Evolutionary conservation across 2,113 vertebrate species (phyloP).

Genomic region (Myrmecophaga tridactyla): DNA sequence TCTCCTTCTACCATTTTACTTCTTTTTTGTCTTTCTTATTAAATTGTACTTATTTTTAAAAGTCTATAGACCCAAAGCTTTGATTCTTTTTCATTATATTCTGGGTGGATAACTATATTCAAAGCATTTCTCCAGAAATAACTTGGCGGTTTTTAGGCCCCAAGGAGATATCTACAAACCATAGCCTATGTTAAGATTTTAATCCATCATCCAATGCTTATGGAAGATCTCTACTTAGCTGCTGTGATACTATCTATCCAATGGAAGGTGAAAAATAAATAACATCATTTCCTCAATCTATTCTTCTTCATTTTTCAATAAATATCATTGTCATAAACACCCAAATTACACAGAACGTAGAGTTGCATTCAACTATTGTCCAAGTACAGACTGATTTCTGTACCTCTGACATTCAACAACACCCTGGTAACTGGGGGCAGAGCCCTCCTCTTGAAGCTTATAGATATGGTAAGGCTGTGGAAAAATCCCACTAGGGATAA

Average conservation of each 20-base stretch:
- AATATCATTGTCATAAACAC: background rate
- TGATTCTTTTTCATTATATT: background rate
- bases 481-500: background rate
- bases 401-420: background rate
- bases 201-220: background rate
- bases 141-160: background rate
- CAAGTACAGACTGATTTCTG: background rate
- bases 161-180: background rate
- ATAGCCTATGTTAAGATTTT: background rate
- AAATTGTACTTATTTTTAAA: background rate
- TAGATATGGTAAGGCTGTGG: background rate
- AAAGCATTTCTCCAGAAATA: background rate
- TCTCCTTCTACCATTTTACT: background rate
- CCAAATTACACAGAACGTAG: background rate
- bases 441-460: background rate
- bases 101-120: background rate
- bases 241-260: background rate
- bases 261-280: background rate
- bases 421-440: background rate
- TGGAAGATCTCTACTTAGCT: background rate
- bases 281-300: background rate
- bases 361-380: background rate
- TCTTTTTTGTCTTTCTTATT: background rate
- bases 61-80: background rate
- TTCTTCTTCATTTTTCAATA: background rate